Percentiles rank a stretch among this genome's conserved stretches.
Conservation (phyloP, 2,888 invertebrate genomes). For the Diaprepes abbreviatus region DNA sequence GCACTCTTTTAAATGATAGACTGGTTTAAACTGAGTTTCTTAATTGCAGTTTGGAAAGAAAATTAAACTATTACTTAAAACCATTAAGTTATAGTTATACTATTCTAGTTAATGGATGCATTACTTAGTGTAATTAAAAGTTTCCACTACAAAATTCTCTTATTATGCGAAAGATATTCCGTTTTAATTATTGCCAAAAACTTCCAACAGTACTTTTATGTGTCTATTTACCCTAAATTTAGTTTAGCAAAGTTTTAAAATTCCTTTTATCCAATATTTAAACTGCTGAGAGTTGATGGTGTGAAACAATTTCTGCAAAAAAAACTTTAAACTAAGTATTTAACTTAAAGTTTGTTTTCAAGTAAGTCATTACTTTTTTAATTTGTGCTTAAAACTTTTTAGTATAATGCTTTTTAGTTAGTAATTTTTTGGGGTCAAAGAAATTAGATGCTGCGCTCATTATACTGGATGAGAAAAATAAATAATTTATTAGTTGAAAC, state of each 20-base stretch:
- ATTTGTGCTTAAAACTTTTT: too few species aligned
- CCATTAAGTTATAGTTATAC: constrained; percentile 2
- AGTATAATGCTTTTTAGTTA: too few species aligned
- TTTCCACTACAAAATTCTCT: constrained; percentile 17
- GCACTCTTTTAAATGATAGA: neutral
- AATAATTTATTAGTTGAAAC: too few species aligned
- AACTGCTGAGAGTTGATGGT: neutral
- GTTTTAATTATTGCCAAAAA: constrained; percentile 19
- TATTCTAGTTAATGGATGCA: constrained; percentile 8
- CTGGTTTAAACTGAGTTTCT: neutral
- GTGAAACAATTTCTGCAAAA: neutral
- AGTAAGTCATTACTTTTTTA: neutral
- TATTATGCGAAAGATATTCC: constrained; percentile 12
- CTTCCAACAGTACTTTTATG: constrained; percentile 8
- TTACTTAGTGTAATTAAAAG: constrained; percentile 14
- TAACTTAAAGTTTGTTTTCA: neutral
- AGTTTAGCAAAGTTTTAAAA: neutral
- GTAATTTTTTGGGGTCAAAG: too few species aligned
- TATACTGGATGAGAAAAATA: too few species aligned
- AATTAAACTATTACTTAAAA: neutral
- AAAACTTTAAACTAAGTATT: neutral
- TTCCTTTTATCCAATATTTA: neutral
- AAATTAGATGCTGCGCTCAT: too few species aligned
- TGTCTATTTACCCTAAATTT: neutral
- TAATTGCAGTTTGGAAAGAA: neutral